A percentile compares a stretch with the other conserved stretches of the same genome.
Evolutionary conservation across 1,140 invertebrate genomes (phyloP).

Genomic region (Trichonephila inaurata): DNA sequence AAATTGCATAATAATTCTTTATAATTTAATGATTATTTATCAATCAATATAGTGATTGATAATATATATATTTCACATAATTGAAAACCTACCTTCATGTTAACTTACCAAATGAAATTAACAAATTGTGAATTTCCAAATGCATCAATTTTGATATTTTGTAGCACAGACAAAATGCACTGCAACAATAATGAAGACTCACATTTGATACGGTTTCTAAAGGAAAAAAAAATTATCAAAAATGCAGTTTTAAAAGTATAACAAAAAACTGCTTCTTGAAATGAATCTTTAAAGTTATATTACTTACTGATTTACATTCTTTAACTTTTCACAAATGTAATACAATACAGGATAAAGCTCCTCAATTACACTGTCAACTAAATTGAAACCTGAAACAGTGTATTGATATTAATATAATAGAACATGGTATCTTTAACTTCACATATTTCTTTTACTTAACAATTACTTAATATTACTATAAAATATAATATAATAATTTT

Average conservation of each 20-base stretch:
- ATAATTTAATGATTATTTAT: too few relatives aligned
- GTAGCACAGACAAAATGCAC: conserved; percentile 91
- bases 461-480: too few relatives aligned
- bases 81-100: background rate
- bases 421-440: too few relatives aligned
- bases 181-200: conserved; percentile 87
- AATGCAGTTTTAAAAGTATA: background rate
- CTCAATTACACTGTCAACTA: conserved; percentile 83
- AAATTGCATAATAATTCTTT: too few relatives aligned
- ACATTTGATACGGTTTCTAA: conserved; percentile 83
- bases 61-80: too few relatives aligned
- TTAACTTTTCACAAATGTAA: conserved; percentile 91
- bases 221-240: conserved; percentile 63
- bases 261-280: background rate
- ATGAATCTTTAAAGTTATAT: background rate
- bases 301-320: conserved; percentile 88
- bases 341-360: conserved; percentile 94
- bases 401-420: background rate
- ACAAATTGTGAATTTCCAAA: conserved; percentile 79
- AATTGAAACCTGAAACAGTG: conserved; percentile 43
- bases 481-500: too few relatives aligned
- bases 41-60: too few relatives aligned
- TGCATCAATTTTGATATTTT: conserved; percentile 84
- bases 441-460: too few relatives aligned
- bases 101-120: conserved; percentile 80